phyloP scores from a whole-genome alignment of 2,113 vertebrate species.

The Lethenteron reissneri region DNA sequence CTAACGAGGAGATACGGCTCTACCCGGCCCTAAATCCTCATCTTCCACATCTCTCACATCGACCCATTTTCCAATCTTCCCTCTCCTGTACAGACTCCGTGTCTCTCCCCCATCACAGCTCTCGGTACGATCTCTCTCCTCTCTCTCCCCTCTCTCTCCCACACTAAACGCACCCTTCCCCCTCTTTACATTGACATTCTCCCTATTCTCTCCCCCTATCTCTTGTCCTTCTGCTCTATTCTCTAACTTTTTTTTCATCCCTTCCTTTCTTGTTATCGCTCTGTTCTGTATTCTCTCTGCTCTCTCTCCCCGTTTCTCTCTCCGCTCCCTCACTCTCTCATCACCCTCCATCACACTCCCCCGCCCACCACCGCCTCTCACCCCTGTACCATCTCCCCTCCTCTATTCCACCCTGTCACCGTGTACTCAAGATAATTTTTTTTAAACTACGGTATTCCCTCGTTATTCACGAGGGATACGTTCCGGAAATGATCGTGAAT shows the following conservation, averaged over 20 bases:
- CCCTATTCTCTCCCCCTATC: background rate
- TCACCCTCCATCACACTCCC: background rate
- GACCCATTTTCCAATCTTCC: background rate
- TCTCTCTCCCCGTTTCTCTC: background rate
- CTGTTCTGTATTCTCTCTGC: background rate
- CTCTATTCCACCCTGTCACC: background rate
- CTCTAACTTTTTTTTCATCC: background rate
- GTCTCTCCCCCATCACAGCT: background rate
- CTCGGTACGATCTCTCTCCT: background rate
- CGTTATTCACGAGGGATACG: no score
- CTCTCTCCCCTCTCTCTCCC: background rate
- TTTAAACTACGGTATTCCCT: background rate
- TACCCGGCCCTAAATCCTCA: background rate
- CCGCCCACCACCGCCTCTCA: background rate
- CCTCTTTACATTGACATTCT: background rate
- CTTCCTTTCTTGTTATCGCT: background rate
- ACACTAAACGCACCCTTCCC: background rate
- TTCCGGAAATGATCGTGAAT: no score
- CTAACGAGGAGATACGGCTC: background rate
- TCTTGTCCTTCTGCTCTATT: background rate
- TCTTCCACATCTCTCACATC: background rate
- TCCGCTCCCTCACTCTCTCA: background rate
- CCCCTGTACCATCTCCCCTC: background rate
- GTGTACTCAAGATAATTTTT: background rate
- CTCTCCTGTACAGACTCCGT: background rate